Evolutionary conservation across 2,888 invertebrate genomes (phyloP).

Genomic region (Caenorhabditis uteleia): DNA sequence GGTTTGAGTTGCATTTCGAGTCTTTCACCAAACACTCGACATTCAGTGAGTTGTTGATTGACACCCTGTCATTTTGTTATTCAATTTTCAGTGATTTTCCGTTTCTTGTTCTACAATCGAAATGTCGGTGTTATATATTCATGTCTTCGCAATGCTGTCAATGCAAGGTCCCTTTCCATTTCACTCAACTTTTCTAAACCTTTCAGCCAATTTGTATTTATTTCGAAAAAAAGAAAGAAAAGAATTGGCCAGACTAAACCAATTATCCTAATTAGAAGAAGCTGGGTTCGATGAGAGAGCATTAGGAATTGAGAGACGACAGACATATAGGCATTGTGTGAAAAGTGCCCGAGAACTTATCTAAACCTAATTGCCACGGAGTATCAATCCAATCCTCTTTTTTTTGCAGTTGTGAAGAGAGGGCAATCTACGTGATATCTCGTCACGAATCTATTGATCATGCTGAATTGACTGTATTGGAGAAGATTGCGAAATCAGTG

Average conservation of each 20-base stretch:
- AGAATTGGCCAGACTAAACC: neutral
- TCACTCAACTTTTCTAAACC: constrained; percentile 1
- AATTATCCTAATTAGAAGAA: constrained; percentile 40
- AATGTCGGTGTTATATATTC: constrained; percentile 57
- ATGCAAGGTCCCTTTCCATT: constrained; percentile 31
- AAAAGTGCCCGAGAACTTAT: constrained; percentile 8
- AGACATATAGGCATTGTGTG: constrained; percentile 11
- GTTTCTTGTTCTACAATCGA: constrained; percentile 58
- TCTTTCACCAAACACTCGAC: constrained; percentile 49
- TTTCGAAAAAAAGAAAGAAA: too few relatives aligned
- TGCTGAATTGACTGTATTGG: constrained; percentile 54
- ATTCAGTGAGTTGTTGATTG: constrained; percentile 31
- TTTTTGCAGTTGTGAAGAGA: constrained; percentile 47
- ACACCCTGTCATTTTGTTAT: constrained; percentile 10
- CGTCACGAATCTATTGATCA: constrained; percentile 57
- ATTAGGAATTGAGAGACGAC: constrained; percentile 3
- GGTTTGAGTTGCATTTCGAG: constrained; percentile 51
- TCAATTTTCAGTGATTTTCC: constrained; percentile 48
- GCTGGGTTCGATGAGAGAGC: constrained; percentile 13
- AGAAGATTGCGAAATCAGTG: constrained; percentile 53
- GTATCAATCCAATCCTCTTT: neutral
- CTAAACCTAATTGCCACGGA: neutral
- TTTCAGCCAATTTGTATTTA: constrained; percentile 7
- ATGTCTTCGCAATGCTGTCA: constrained; percentile 44
- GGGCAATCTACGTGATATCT: constrained; percentile 54